Evolutionary conservation across 2,113 vertebrate genomes (phyloP), one percentile per base, ranked within the genome.

Genomic region (Nanorana parkeri): DNA sequence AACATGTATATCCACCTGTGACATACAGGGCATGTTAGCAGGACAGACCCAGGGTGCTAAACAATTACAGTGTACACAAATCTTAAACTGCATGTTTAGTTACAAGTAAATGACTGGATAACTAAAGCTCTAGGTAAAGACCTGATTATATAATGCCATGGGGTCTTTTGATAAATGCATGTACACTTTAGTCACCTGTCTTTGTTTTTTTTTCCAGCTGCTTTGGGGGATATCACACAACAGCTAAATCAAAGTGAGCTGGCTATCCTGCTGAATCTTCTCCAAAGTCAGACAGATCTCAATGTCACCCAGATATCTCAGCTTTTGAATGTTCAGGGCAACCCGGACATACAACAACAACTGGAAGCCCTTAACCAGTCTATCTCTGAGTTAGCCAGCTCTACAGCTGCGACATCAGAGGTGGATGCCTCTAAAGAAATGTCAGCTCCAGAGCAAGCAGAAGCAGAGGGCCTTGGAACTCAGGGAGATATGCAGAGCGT

Each of bases 191-290:
- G 26, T 17, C 28, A n/a, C 17, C 10, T 47, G 7, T 56, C 16
- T 69, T 52, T 66, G 64, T 0, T 0, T 52, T 78, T 47, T 72
- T 56, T 67, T 75, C 76, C 85, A 75, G 54, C 89, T 96, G 96
- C 95, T 82, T 90, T 99, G 20, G 96, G 95, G 80, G 95, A 94
- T 15, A 96, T 96, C 72, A 95, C 97, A 3, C 97, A 98, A 88
- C 97, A 99, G 89, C 88, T 99, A 91, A 99, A 99, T 88, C 97
- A 97, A 91, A 96, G 95, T 0, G 97, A 99, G 86, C 81, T 99
- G 85, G 97, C 98, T 1, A 95, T 99, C 83, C 89, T 99, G 69
- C 82, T 98, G 82, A 99, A 99, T 90, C 93, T 99, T 87, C 95
- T 99, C 81, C 98, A 99, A 92, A 96, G 97, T 86, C 98, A 99